A percentile compares a stretch with the other conserved stretches of the same genome.
These are phyloP conservation scores for Brevipalpus yothersi DNA, from an alignment of 1,140 invertebrate species.

Conservation along the genomic window DNA sequence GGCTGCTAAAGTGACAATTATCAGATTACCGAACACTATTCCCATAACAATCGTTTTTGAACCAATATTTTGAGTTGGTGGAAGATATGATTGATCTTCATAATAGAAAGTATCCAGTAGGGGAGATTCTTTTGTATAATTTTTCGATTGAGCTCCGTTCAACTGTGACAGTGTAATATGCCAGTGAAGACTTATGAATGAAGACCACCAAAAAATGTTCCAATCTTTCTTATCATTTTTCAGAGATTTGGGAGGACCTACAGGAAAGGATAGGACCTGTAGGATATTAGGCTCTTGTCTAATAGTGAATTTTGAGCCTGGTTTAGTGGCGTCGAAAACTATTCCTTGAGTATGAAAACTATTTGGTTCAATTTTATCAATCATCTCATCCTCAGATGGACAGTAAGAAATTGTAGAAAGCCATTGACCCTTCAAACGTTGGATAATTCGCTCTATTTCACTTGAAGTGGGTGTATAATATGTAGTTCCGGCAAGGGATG, in stretches of 20 bases:
- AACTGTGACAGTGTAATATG: background rate
- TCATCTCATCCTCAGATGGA: no score
- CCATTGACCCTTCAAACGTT: no score
- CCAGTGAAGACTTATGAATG: background rate
- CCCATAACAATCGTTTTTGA: background rate
- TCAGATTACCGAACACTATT: background rate
- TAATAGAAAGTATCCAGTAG: background rate
- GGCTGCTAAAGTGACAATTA: constrained; percentile 3
- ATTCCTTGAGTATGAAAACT: no score
- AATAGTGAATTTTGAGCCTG: no score
- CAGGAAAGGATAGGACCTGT: no score
- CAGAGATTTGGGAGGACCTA: no score
- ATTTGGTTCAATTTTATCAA: no score
- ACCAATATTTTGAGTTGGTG: background rate
- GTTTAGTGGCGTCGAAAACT: no score
- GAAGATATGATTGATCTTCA: background rate
- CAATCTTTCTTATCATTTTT: no score
- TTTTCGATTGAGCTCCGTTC: background rate
- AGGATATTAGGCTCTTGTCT: no score
- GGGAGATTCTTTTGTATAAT: background rate
- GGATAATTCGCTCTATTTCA: background rate
- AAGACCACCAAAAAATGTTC: background rate
- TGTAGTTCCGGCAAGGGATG: background rate
- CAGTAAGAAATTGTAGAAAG: no score
- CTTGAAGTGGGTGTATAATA: background rate